phyloP scores from a whole-genome alignment of 1,140 invertebrate genomes.

The Magallana ariakensis region DNA sequence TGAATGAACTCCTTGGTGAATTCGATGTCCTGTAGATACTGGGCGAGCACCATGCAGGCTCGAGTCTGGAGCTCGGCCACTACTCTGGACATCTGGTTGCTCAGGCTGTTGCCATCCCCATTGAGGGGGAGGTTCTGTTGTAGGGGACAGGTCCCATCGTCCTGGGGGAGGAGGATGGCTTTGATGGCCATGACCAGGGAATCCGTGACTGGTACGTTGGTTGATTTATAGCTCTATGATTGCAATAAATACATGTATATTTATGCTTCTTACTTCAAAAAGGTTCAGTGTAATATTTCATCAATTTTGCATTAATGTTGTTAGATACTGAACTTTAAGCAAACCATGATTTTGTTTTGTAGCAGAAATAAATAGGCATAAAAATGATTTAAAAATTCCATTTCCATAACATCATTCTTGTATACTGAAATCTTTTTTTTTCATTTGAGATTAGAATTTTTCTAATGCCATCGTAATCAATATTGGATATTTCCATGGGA shows the following conservation, averaged over 20 bases:
- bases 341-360: too few species aligned
- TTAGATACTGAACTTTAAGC: too few species aligned
- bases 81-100: slow-evolving; percentile 76
- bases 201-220: slow-evolving; percentile 72
- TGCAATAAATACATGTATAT: neutral
- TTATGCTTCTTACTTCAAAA: too few species aligned
- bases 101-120: slow-evolving; percentile 74
- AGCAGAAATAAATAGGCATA: too few species aligned
- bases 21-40: slow-evolving; percentile 73
- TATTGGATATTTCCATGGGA: too few species aligned
- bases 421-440: too few species aligned
- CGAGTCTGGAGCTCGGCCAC: slow-evolving; percentile 78
- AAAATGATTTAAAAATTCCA: too few species aligned
- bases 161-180: slow-evolving; percentile 71
- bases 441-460: too few species aligned
- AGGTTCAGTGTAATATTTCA: too few species aligned
- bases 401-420: too few species aligned
- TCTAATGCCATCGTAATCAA: too few species aligned
- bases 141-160: slow-evolving; percentile 66
- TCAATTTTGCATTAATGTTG: too few species aligned
- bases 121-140: slow-evolving; percentile 70
- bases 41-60: slow-evolving; percentile 76
- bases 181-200: slow-evolving; percentile 75
- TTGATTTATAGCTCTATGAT: slow-evolving; percentile 69
- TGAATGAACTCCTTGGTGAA: slow-evolving; percentile 78